Base-by-base conservation (phyloP, 2,888 invertebrate species). In the Disparrhopalites patrizii region DNA sequence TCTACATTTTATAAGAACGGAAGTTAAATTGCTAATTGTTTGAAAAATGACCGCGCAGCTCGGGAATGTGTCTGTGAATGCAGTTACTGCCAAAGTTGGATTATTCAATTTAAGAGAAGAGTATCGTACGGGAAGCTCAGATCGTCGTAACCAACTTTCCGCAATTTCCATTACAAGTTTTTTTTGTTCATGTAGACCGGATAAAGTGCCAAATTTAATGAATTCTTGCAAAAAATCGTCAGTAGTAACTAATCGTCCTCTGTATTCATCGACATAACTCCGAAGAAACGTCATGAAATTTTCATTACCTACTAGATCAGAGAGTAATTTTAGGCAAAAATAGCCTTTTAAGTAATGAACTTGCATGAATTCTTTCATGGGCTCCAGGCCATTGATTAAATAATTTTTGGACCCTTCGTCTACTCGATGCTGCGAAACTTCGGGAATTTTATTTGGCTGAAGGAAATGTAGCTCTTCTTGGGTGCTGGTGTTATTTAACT, bases 291-390 rank as follows among this genome's bases (percentile, higher is more conserved):
- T 30, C 27, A 76, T 56, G 70, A 81, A 80, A 3, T 64, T 31
- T 3, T 70, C 65, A n/a, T 68, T 61, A 2, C 79, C 79, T 36
- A 78, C 77, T n/a, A 75, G 47, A 33, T 67, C 56, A 28, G 77
- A 76, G 43, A 81, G 70, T 64, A 77, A 72, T 40, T 77, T 73
- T 25, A 81, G 73, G 10, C 81, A 75, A 64, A 81, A 80, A 71
- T 78, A 81, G 3, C 81, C 81, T 76, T 81, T 81, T 13, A 81
- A 73, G 69, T 81, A 81, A 71, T 81, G 81, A 15, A 81, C 78
- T 68, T 81, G 80, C 64, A 78, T 77, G 67, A 80, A 79, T 27
- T 77, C 73, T 71, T 80, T 81, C 5, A 78, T 76, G 7, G 79
- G 77, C 50, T 79, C 79, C 70, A 79, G 76, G 3, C 80, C 81